These are phyloP conservation scores for Nothura maculosa DNA, from an alignment of 2,797 vertebrate genomes.

Conservation along the genomic window DNA sequence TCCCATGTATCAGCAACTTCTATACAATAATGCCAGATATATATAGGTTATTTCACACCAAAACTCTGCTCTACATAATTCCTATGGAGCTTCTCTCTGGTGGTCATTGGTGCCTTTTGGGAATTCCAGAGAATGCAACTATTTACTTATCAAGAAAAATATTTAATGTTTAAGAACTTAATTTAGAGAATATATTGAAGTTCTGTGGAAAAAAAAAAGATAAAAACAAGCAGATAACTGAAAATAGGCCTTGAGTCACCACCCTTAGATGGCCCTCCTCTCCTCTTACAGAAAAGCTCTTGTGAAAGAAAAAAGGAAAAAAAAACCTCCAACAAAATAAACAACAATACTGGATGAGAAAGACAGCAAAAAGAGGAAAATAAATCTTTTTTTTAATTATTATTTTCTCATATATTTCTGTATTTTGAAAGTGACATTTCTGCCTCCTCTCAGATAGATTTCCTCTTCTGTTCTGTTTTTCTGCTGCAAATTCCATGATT, in stretches of 20 bases:
- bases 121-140: not conserved
- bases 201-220: not conserved
- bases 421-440: not conserved
- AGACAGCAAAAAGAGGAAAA: not conserved
- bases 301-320: not conserved
- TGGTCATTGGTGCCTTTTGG: not conserved
- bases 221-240: not conserved
- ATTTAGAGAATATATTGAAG: not conserved
- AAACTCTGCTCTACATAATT: not conserved
- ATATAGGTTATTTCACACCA: not conserved
- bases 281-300: not conserved
- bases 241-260: not conserved
- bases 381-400: not conserved
- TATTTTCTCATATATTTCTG: not conserved
- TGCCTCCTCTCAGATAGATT: not conserved
- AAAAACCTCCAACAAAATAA: not conserved
- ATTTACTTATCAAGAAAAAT: not conserved
- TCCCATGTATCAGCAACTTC: not conserved
- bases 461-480: not conserved
- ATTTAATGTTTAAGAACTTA: not conserved
- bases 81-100: not conserved
- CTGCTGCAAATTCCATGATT: not conserved
- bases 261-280: not conserved
- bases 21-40: not conserved
- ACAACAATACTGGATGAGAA: not conserved